A percentile compares a stretch with the other conserved stretches of the same genome.
Conservation (phyloP, 1,140 invertebrate genomes). For the Hyles euphorbiae region DNA sequence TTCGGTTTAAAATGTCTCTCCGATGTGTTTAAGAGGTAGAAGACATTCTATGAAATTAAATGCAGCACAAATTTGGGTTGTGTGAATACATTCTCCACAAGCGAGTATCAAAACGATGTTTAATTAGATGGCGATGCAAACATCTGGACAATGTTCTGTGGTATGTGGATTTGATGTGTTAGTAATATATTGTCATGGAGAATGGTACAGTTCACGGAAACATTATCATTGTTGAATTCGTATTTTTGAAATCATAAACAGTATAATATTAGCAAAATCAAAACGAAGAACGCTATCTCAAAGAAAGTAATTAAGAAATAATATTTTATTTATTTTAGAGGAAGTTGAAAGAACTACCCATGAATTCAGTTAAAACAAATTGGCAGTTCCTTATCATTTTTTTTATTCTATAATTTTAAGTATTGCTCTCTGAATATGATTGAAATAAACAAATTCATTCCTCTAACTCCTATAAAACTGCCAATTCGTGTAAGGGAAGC, state of each 20-base stretch:
- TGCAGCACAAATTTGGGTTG: background rate
- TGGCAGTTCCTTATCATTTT: slow-evolving; percentile 49
- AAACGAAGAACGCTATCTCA: background rate
- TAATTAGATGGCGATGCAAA: slow-evolving; percentile 1
- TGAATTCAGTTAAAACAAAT: slow-evolving; percentile 43
- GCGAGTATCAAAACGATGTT: background rate
- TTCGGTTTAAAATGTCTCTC: slow-evolving; percentile 26
- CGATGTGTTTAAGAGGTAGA: slow-evolving; percentile 15
- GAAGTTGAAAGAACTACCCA: slow-evolving; percentile 39
- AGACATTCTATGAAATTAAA: slow-evolving; percentile 11
- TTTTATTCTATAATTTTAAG: slow-evolving; percentile 5
- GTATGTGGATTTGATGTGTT: slow-evolving; percentile 7
- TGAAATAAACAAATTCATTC: slow-evolving; percentile 14
- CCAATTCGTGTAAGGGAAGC: slow-evolving; percentile 64
- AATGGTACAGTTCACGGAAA: slow-evolving; percentile 14
- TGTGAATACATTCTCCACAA: too few relatives aligned
- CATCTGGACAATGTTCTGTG: slow-evolving; percentile 2
- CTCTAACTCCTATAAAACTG: slow-evolving; percentile 45
- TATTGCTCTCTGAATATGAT: background rate
- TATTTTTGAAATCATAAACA: background rate
- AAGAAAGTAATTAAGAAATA: too few relatives aligned
- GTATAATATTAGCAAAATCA: background rate
- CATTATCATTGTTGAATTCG: background rate
- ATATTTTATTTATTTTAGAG: slow-evolving; percentile 19
- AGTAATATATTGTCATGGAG: slow-evolving; percentile 3